Base-by-base conservation (phyloP, 2,113 vertebrate species). In the Cyrtonyx montezumae region DNA sequence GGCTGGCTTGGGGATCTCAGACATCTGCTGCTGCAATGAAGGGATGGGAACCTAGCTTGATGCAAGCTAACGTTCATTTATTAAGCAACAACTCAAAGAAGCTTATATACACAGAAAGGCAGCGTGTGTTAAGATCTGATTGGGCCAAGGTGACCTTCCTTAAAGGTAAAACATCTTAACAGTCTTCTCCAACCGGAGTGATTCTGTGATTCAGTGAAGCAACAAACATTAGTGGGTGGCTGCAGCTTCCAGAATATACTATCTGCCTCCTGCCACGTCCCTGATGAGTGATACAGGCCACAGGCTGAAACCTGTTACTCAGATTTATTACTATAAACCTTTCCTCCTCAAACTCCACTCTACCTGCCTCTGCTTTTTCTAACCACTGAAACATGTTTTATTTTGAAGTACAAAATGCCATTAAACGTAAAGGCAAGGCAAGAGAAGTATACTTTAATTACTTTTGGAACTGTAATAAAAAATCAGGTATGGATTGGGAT, bases 271-370 rank as follows among this genome's bases (percentile, higher is more conserved):
- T 28, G 56, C 25, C 8, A 4, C 37, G 36, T 28, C 51, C 66
- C 28, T 34, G 51, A 66, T 23, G 83, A 43, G 56, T 5, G 67
- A n/a, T 34, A 13, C 65, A 61, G 46, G 66, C 32, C 69, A 37
- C 0, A 3, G 20, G 4, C 15, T 16, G 37, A 8, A 30, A 42
- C 9, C 8, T 23, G 11, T 21, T 11, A 6, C 9, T 1, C 4
- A 18, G 28, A 21, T 82, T 86, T 65, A 30, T 67, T 20, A 11
- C 73, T 4, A 0, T 20, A 9, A 68, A 9, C 34, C 49, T n/a
- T 74, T 20, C 18, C 26, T 73, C 22, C 56, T 42, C 12, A 36
- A 70, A 9, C 11, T n/a, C 21, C 49, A 22, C 25, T 0, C 32
- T 22, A 28, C 59, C 25, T 23, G 7, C 17, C 23, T 37, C 69